These are phyloP conservation scores for Brachyalestes nurse DNA, from an alignment of 2,797 vertebrate genomes.

Conservation along the genomic window DNA sequence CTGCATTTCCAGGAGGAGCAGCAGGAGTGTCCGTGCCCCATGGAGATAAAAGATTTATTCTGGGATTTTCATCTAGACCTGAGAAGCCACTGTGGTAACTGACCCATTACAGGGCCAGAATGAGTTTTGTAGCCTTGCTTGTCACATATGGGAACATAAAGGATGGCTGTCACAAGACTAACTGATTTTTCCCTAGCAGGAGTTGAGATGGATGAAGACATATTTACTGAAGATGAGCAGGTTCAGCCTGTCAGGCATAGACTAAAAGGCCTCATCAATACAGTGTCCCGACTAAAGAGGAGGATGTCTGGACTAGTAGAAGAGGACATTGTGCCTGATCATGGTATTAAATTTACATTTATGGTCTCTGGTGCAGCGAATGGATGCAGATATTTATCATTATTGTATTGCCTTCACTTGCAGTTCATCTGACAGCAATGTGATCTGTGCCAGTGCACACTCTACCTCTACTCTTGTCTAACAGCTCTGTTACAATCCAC, in stretches of 20 bases:
- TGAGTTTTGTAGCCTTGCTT: neutral
- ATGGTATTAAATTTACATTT: conserved; percentile 71
- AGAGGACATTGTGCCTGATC: conserved; percentile 71
- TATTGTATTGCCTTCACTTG: no score
- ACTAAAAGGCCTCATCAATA: conserved; percentile 82
- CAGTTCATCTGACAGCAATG: no score
- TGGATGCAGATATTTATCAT: no score
- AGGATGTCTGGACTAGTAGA: conserved; percentile 74
- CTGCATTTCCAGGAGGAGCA: conserved; percentile 88
- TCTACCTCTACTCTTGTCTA: no score
- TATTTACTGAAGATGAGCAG: conserved; percentile 74
- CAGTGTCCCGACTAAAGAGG: conserved; percentile 81
- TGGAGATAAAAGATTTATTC: conserved; percentile 85
- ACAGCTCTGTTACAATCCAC: neutral
- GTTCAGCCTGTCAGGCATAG: conserved; percentile 83
- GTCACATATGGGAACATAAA: neutral
- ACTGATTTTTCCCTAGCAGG: conserved; percentile 72
- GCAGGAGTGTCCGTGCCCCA: conserved; percentile 87
- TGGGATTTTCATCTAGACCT: conserved; percentile 90
- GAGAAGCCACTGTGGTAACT: conserved; percentile 88
- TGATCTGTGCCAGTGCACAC: no score
- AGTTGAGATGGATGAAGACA: conserved; percentile 82
- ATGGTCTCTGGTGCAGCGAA: neutral
- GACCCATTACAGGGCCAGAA: neutral
- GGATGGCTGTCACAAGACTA: neutral